Percentiles rank a stretch among this genome's conserved stretches.
phyloP scores from a whole-genome alignment of 2,113 vertebrate species.

The Pteruthius melanotis region DNA sequence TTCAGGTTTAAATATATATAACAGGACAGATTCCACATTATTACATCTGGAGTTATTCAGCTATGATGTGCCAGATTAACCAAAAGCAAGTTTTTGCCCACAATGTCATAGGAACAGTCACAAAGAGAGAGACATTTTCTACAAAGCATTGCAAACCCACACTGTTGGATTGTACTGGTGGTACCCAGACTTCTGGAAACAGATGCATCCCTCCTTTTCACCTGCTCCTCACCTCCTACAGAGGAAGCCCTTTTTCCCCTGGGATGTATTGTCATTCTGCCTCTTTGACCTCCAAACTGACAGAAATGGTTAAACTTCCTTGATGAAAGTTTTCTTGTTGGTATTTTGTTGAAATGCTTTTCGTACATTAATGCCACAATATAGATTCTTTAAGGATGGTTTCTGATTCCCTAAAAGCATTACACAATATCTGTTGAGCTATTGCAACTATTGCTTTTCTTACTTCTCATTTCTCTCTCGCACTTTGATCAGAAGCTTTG shows the following conservation, averaged over 20 bases:
- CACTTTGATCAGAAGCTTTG: constrained; percentile 34
- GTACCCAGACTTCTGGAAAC: background rate
- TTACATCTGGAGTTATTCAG: background rate
- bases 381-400: constrained; percentile 10
- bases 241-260: background rate
- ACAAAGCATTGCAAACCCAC: background rate
- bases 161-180: background rate
- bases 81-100: background rate
- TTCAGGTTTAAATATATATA: constrained; percentile 12
- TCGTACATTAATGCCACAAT: background rate
- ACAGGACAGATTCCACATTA: background rate
- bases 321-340: background rate
- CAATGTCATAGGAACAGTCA: background rate
- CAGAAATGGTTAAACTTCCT: background rate
- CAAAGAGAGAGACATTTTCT: background rate
- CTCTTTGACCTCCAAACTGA: background rate
- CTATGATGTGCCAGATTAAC: background rate
- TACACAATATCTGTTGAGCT: constrained; percentile 17
- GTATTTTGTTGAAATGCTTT: constrained; percentile 8
- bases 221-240: background rate
- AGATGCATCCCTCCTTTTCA: background rate
- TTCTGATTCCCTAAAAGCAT: constrained; percentile 23
- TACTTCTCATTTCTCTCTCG: constrained; percentile 24
- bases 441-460: constrained; percentile 24
- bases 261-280: background rate